These are phyloP conservation scores for Parotocinclus haroldoi DNA, from an alignment of 2,797 vertebrate genomes.

Conservation along the genomic window DNA sequence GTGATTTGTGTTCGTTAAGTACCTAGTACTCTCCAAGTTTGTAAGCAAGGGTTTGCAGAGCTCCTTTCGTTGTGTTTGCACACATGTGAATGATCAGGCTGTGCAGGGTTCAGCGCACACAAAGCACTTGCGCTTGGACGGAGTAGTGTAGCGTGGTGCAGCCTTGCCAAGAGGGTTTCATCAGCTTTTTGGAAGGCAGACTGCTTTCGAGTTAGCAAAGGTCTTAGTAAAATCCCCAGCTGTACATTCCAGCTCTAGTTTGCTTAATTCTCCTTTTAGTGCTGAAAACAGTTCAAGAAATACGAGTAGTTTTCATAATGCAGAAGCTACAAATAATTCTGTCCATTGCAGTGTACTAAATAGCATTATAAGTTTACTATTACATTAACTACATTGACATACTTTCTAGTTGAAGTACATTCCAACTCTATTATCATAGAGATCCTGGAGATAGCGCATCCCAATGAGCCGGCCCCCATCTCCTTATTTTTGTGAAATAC, in stretches of 20 bases:
- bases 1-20: too few relatives aligned
- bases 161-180: constrained; percentile 27
- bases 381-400: too few relatives aligned
- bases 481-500: too few relatives aligned
- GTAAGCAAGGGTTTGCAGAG: too few relatives aligned
- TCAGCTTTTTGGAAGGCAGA: constrained; percentile 16
- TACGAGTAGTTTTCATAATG: too few relatives aligned
- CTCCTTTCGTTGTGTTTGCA: constrained; percentile 11
- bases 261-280: too few relatives aligned
- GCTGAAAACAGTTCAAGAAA: too few relatives aligned
- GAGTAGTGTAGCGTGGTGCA: neutral
- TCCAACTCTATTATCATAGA: neutral
- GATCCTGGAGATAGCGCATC: neutral
- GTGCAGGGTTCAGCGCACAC: neutral
- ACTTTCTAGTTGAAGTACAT: neutral
- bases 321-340: too few relatives aligned
- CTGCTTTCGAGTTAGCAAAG: neutral
- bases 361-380: too few relatives aligned
- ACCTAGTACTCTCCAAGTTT: too few relatives aligned
- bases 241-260: neutral
- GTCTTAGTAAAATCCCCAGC: constrained; percentile 1
- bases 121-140: neutral
- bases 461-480: too few relatives aligned
- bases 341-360: too few relatives aligned
- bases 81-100: constrained; percentile 31